Conservation (phyloP, 2,113 vertebrate genomes). For the Boleophthalmus pectinirostris region DNA sequence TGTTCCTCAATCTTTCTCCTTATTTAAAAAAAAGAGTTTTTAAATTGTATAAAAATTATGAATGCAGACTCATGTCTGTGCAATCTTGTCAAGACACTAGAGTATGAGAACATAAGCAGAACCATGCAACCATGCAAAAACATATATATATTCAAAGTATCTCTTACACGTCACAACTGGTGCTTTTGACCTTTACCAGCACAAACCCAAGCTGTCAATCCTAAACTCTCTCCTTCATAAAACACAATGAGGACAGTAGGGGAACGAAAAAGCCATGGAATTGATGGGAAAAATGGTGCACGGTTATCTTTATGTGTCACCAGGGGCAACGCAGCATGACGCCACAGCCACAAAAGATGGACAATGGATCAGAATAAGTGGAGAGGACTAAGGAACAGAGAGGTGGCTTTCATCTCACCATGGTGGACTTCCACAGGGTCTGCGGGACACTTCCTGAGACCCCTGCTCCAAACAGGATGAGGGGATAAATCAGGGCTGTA, state of each 20-base stretch:
- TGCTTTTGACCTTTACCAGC: neutral
- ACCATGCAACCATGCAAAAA: neutral
- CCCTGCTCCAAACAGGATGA: constrained; percentile 23
- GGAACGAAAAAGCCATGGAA: neutral
- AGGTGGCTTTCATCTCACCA: neutral
- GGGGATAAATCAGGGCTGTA: constrained; percentile 58
- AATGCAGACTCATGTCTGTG: neutral
- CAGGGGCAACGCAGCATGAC: neutral
- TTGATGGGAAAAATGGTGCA: neutral
- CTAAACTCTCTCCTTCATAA: neutral
- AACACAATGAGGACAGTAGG: neutral
- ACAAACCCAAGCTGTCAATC: neutral
- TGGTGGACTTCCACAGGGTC: neutral
- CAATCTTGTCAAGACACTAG: neutral
- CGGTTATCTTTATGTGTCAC: neutral
- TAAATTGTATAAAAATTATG: neutral
- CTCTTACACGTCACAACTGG: neutral
- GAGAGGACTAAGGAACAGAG: neutral
- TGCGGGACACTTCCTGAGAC: constrained; percentile 36
- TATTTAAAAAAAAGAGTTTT: neutral
- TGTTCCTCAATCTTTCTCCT: neutral
- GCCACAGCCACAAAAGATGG: neutral
- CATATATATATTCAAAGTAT: neutral
- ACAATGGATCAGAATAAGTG: neutral
- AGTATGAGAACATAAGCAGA: neutral